These are phyloP conservation scores for Cyrtonyx montezumae DNA, from an alignment of 2,113 vertebrate genomes.

Conservation along the genomic window DNA sequence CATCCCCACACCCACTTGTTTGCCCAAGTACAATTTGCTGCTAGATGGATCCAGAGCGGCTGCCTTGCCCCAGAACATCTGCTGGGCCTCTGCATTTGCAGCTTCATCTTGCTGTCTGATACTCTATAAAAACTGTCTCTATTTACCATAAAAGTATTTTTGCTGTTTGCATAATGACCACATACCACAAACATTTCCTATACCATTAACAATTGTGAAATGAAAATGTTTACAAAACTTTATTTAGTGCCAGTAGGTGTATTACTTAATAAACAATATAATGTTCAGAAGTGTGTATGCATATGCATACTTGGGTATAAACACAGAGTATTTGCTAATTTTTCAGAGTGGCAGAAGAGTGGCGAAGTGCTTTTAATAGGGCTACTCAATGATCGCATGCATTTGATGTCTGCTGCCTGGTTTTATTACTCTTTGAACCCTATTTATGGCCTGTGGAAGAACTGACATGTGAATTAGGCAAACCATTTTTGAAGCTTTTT, in stretches of 20 bases:
- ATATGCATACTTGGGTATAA: rapidly evolving
- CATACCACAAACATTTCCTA: slow-evolving; percentile 47
- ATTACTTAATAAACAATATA: not conserved
- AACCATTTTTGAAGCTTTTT: slow-evolving; percentile 33
- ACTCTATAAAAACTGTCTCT: slow-evolving; percentile 65
- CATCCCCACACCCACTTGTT: not conserved
- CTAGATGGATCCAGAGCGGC: not conserved
- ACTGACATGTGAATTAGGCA: not conserved
- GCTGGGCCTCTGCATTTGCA: slow-evolving; percentile 13
- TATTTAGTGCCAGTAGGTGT: not conserved
- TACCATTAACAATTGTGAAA: slow-evolving; percentile 43
- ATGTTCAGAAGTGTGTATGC: not conserved
- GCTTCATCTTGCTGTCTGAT: slow-evolving; percentile 49
- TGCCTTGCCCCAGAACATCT: slow-evolving; percentile 40
- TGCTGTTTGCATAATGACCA: slow-evolving; percentile 45
- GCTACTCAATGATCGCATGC: not conserved
- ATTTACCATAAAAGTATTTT: slow-evolving; percentile 69
- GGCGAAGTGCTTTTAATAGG: not conserved
- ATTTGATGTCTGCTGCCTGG: slow-evolving; percentile 22
- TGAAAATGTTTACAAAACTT: slow-evolving; percentile 56
- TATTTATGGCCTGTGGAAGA: slow-evolving; percentile 18
- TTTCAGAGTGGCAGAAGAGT: not conserved
- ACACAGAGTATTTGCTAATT: not conserved
- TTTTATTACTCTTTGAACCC: slow-evolving; percentile 43
- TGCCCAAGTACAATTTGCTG: not conserved